These are phyloP conservation scores for Calycopis cecrops DNA, from an alignment of 1,140 invertebrate species.

Conservation along the genomic window DNA sequence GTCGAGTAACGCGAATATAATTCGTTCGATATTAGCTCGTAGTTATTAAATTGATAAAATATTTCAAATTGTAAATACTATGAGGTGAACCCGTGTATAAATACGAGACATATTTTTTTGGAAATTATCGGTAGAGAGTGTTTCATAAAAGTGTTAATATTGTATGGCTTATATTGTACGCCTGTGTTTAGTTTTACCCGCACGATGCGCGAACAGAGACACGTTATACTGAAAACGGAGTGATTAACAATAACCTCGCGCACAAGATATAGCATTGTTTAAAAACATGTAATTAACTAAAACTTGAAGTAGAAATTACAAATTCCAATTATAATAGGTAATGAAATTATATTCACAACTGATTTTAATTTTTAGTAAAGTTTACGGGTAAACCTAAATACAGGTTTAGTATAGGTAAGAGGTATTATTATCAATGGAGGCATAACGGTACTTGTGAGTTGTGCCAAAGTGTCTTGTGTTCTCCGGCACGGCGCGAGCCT, in stretches of 20 bases:
- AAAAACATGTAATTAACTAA: too few species aligned
- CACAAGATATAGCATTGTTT: too few species aligned
- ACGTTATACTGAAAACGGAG: too few species aligned
- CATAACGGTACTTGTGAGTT: neutral
- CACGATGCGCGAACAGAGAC: too few species aligned
- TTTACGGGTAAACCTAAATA: neutral
- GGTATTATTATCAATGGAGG: too few species aligned
- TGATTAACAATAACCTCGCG: too few species aligned
- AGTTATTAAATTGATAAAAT: constrained; percentile 9
- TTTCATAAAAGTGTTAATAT: constrained; percentile 10
- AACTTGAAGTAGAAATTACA: too few species aligned
- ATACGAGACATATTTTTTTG: constrained; percentile 12
- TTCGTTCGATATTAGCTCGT: constrained; percentile 13
- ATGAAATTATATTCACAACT: too few species aligned
- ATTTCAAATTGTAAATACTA: constrained; percentile 14
- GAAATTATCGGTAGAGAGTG: constrained; percentile 13
- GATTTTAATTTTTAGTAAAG: neutral
- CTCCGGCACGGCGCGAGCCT: neutral
- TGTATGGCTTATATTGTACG: too few species aligned
- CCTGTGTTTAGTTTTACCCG: too few species aligned
- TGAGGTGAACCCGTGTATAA: constrained; percentile 12
- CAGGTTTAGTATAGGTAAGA: neutral
- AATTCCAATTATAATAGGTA: too few species aligned
- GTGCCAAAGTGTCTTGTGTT: constrained; percentile 1
- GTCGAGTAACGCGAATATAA: constrained; percentile 16